Percentiles rank a stretch among this genome's conserved stretches.
phyloP scores from a whole-genome alignment of 30 jellyfish, hydroid and myxozoan genomes.

The Phacellophora camtschatica region DNA sequence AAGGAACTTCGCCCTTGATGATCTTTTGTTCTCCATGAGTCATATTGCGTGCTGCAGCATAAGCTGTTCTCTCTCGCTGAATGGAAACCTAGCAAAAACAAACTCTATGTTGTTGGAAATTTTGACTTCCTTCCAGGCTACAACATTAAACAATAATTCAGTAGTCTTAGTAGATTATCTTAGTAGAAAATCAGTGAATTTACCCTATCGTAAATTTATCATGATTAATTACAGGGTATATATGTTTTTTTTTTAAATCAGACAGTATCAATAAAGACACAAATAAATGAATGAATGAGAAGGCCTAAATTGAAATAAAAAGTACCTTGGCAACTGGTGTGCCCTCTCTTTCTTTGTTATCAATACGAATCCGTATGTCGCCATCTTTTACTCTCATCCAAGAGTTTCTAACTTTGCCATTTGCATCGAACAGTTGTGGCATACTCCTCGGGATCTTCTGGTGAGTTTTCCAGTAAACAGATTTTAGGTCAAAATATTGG shows the following conservation, averaged over 20 bases:
- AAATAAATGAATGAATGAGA: too few relatives aligned
- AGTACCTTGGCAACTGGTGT: conserved; percentile 15
- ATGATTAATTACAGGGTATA: too few relatives aligned
- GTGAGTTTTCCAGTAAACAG: background rate
- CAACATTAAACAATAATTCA: too few relatives aligned
- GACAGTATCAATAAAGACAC: too few relatives aligned
- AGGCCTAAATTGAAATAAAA: too few relatives aligned
- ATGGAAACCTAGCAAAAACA: background rate
- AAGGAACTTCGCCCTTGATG: conserved; percentile 13
- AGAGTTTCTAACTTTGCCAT: background rate
- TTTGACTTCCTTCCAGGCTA: too few relatives aligned
- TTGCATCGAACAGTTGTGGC: background rate
- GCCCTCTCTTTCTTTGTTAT: background rate
- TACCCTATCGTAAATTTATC: too few relatives aligned
- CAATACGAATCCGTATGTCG: background rate
- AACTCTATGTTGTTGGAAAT: background rate
- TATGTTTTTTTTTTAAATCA: too few relatives aligned
- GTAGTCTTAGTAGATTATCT: too few relatives aligned
- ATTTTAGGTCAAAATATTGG: background rate
- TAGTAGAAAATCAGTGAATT: too few relatives aligned
- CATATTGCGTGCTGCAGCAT: conserved; percentile 38
- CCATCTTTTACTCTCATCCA: conserved; percentile 48
- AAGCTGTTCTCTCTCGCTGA: conserved; percentile 29
- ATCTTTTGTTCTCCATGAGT: conserved; percentile 8
- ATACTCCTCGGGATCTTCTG: conserved; percentile 3